These are phyloP conservation scores for Tetrapedia diversipes DNA, from an alignment of 2,888 invertebrate genomes.

Conservation along the genomic window DNA sequence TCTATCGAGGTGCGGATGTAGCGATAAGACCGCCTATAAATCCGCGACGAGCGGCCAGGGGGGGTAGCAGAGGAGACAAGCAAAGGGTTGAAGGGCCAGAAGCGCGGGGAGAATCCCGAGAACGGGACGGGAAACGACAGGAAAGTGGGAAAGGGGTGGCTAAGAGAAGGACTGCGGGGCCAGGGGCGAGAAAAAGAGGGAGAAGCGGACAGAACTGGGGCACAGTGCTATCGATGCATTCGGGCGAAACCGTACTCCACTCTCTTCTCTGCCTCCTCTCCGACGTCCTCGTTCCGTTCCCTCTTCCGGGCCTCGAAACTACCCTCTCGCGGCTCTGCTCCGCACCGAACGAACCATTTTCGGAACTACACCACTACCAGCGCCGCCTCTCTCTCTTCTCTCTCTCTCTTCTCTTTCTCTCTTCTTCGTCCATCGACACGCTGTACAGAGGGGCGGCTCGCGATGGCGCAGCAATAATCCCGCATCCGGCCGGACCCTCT, in stretches of 20 bases:
- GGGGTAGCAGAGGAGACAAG: constrained; percentile 18
- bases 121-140: constrained; percentile 25
- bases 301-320: constrained; percentile 44
- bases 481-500: constrained; percentile 63
- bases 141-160: constrained; percentile 29
- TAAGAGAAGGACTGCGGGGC: neutral
- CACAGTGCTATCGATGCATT: constrained; percentile 76
- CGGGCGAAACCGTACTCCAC: constrained; percentile 64
- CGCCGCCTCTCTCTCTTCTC: neutral
- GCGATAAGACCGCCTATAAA: constrained; percentile 69
- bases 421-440: neutral
- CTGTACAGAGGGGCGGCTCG: constrained; percentile 9
- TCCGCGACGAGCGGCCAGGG: constrained; percentile 46
- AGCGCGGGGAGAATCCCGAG: neutral
- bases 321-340: constrained; percentile 49
- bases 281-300: constrained; percentile 49
- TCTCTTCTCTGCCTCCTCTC: constrained; percentile 48
- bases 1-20: constrained; percentile 69
- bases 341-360: constrained; percentile 55
- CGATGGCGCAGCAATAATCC: constrained; percentile 67
- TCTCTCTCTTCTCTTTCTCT: neutral
- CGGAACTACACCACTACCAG: constrained; percentile 46
- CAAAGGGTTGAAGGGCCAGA: constrained; percentile 37
- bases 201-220: constrained; percentile 69
- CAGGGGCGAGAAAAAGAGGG: constrained; percentile 40